Conservation (phyloP, 1,140 invertebrate genomes). For the Gonatopus flavifemur region DNA sequence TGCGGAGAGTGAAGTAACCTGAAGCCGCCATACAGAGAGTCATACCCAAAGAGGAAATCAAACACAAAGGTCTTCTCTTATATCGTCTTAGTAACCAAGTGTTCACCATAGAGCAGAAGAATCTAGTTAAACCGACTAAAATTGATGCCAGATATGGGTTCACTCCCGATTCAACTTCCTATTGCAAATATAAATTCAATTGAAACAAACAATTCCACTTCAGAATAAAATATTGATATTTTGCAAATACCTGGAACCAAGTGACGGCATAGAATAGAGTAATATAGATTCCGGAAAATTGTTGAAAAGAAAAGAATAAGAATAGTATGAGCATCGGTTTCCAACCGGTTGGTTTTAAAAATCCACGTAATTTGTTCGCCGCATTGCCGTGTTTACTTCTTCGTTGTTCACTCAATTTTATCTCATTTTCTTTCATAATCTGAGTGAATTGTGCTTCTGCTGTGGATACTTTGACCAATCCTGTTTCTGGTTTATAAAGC, state of each 20-base stretch:
- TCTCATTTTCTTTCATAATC: slow-evolving; percentile 52
- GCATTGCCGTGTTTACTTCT: slow-evolving; percentile 38
- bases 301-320: slow-evolving; percentile 64
- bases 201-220: background rate
- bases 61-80: slow-evolving; percentile 57
- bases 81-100: slow-evolving; percentile 59
- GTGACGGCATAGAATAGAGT: slow-evolving; percentile 72
- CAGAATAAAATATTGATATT: background rate
- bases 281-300: slow-evolving; percentile 68
- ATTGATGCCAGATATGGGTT: slow-evolving; percentile 62
- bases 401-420: slow-evolving; percentile 45
- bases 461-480: slow-evolving; percentile 28
- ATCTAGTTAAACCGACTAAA: slow-evolving; percentile 66
- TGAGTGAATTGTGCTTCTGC: slow-evolving; percentile 45
- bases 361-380: slow-evolving; percentile 44
- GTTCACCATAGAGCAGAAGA: slow-evolving; percentile 63
- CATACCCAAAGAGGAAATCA: slow-evolving; percentile 59
- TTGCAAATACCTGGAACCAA: slow-evolving; percentile 56
- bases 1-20: slow-evolving; percentile 57
- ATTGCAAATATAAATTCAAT: background rate
- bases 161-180: slow-evolving; percentile 57
- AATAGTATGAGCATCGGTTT: slow-evolving; percentile 64
- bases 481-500: slow-evolving; percentile 35
- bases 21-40: slow-evolving; percentile 58
- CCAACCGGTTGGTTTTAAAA: slow-evolving; percentile 62